Conservation (phyloP, 2,888 invertebrate genomes). For the Cosmopolites sordidus region DNA sequence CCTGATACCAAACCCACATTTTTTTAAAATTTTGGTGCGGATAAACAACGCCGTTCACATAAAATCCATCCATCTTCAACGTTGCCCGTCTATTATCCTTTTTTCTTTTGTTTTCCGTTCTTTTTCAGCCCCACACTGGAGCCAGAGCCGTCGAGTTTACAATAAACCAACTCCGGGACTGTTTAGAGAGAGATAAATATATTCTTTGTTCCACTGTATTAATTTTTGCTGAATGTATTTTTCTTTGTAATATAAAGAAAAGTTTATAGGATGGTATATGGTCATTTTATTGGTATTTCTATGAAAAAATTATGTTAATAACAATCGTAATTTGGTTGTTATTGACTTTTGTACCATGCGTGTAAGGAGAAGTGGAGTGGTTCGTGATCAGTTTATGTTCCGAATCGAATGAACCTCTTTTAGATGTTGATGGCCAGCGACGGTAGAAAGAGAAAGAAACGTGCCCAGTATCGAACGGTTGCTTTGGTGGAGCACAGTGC, state of each 20-base stretch:
- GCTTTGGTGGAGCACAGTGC: background rate
- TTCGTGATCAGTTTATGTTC: background rate
- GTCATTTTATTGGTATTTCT: too few relatives aligned
- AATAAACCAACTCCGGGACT: too few relatives aligned
- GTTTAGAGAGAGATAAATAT: background rate
- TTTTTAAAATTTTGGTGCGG: background rate
- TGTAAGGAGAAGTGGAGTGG: background rate
- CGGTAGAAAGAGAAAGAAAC: conserved; percentile 3
- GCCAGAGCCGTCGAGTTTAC: background rate
- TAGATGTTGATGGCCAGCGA: conserved; percentile 4
- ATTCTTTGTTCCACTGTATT: too few relatives aligned
- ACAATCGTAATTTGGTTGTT: too few relatives aligned
- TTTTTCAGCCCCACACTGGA: background rate
- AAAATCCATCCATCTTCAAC: conserved; percentile 1
- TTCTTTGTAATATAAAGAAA: too few relatives aligned
- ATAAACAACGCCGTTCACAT: background rate
- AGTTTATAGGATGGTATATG: too few relatives aligned
- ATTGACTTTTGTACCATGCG: too few relatives aligned
- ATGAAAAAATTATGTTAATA: background rate
- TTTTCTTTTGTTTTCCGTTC: conserved; percentile 1
- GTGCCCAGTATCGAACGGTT: conserved; percentile 9
- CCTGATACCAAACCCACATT: too few relatives aligned
- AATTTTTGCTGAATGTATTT: too few relatives aligned
- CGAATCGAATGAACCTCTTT: conserved; percentile 10
- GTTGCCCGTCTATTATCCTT: background rate